A percentile compares a stretch with the other conserved stretches of the same genome.
Conservation (phyloP, 1,140 invertebrate species). For the Caenorhabditis brenneri region DNA sequence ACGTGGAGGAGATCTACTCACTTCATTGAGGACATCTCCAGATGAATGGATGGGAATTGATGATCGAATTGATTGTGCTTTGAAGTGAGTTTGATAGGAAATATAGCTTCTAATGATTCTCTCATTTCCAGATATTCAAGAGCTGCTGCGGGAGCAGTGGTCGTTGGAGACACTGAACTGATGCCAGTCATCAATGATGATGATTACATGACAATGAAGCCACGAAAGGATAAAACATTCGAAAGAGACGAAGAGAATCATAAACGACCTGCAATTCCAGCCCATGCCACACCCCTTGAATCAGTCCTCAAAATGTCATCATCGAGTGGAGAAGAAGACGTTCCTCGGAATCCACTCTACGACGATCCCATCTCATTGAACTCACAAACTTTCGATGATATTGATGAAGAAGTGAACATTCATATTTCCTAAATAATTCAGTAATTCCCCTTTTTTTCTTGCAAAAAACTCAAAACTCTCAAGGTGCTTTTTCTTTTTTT, state of each 20-base stretch:
- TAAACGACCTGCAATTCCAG: not conserved
- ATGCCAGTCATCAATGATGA: conserved; percentile 51
- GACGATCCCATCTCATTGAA: conserved; percentile 29
- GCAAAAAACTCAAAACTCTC: conserved; percentile 21
- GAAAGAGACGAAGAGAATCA: not conserved
- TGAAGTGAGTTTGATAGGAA: not conserved
- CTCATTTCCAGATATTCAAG: conserved; percentile 37
- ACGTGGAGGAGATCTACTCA: not conserved
- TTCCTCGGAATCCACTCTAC: not conserved
- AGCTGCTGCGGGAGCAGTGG: conserved; percentile 10
- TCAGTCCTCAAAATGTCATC: conserved; percentile 1
- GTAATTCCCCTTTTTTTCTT: not conserved
- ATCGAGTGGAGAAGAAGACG: not conserved
- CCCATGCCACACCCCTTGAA: not conserved
- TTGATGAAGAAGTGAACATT: conserved; percentile 31
- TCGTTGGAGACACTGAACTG: conserved; percentile 43
- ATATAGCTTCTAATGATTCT: not conserved
- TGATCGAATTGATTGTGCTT: conserved; percentile 36
- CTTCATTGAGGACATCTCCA: conserved; percentile 29
- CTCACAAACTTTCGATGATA: conserved; percentile 19
- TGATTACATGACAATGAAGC: conserved; percentile 59
- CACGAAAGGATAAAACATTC: conserved; percentile 44
- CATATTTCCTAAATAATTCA: conserved; percentile 13
- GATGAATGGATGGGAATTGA: conserved; percentile 48
- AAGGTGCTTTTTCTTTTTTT: no score